phyloP scores from a whole-genome alignment of 2,888 invertebrate species.

The Hirtodrosophila confusa region DNA sequence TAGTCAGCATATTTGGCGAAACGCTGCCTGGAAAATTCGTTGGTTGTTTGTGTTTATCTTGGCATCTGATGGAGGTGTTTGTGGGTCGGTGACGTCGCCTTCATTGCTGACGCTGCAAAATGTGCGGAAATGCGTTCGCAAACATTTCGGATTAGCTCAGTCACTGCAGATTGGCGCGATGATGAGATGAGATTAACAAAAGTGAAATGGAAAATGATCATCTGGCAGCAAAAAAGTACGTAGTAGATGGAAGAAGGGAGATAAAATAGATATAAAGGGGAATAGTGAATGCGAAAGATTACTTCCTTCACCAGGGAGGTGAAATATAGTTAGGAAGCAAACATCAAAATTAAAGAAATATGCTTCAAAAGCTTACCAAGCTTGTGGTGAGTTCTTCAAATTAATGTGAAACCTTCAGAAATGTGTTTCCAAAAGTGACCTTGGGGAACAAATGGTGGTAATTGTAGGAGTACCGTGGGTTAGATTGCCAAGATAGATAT shows the following conservation, averaged over 20 bases:
- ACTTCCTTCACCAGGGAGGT: no score
- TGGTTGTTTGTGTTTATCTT: slow-evolving; percentile 53
- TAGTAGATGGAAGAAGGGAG: not conserved
- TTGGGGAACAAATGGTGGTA: no score
- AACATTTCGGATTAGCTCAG: slow-evolving; percentile 46
- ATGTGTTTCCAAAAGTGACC: no score
- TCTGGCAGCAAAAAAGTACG: slow-evolving; percentile 13
- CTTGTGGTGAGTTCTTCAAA: no score
- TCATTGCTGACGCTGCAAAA: slow-evolving; percentile 60
- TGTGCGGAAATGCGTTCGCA: slow-evolving; percentile 68
- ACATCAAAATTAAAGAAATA: no score
- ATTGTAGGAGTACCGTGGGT: no score
- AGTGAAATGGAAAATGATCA: slow-evolving; percentile 19
- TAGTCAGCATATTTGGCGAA: slow-evolving; percentile 53
- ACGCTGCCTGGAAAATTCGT: slow-evolving; percentile 59
- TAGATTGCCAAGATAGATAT: no score
- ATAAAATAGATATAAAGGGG: not conserved
- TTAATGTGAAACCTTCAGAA: no score
- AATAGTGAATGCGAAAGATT: no score
- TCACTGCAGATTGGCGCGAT: slow-evolving; percentile 22
- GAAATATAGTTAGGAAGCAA: no score
- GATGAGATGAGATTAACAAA: slow-evolving; percentile 30
- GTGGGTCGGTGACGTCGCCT: slow-evolving; percentile 53
- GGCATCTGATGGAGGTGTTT: slow-evolving; percentile 53
- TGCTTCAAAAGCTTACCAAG: no score